These are phyloP conservation scores for Daboia siamensis DNA, from an alignment of 2,113 vertebrate genomes.

Conservation along the genomic window DNA sequence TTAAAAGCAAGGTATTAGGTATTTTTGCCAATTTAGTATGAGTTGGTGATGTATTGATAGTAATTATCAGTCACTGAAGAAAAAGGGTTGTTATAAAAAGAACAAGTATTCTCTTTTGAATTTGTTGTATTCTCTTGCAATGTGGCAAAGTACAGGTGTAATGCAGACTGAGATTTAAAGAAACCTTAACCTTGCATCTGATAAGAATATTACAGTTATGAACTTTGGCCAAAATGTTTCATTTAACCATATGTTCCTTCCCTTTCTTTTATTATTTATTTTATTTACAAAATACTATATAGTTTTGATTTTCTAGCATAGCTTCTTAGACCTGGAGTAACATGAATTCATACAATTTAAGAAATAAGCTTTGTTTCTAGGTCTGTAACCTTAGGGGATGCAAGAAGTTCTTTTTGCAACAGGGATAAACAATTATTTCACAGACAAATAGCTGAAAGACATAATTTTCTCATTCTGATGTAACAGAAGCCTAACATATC, in stretches of 20 bases:
- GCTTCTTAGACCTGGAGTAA: neutral
- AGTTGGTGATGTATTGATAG: neutral
- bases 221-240: neutral
- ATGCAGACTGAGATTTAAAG: conserved; percentile 6
- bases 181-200: neutral
- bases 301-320: neutral
- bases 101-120: neutral
- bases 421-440: neutral
- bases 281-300: neutral
- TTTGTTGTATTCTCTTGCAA: conserved; percentile 20
- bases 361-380: neutral
- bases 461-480: neutral
- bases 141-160: neutral
- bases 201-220: neutral
- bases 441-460: neutral
- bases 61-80: conserved; percentile 12
- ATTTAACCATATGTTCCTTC: neutral
- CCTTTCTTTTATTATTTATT: neutral
- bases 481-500: neutral
- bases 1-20: conserved; percentile 8
- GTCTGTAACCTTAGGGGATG: neutral
- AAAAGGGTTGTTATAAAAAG: neutral
- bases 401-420: neutral
- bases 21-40: conserved; percentile 8
- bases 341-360: neutral